Conservation (phyloP, 2,888 invertebrate species). For the Andricus quercusramuli region DNA sequence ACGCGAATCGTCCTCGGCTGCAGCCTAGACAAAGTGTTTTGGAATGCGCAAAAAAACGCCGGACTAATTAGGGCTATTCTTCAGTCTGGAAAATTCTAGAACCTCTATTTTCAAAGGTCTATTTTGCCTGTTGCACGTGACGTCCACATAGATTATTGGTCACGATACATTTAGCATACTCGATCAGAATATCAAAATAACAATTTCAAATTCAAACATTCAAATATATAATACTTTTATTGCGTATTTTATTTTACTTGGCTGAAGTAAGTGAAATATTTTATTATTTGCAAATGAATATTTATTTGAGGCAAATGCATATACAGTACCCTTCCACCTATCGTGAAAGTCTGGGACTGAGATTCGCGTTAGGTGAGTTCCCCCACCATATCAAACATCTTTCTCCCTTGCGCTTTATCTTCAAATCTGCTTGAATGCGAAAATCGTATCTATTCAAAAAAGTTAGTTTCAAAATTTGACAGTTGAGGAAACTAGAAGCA, state of each 20-base stretch:
- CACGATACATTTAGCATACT: constrained; percentile 58
- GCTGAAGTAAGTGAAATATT: too few species aligned
- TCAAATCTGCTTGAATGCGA: too few species aligned
- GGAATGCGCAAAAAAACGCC: constrained; percentile 45
- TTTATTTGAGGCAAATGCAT: too few species aligned
- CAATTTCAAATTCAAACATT: constrained; percentile 47
- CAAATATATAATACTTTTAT: constrained; percentile 6
- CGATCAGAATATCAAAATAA: constrained; percentile 46
- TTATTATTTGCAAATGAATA: too few species aligned
- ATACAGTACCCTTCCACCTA: too few species aligned
- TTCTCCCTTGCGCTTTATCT: too few species aligned
- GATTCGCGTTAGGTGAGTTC: too few species aligned
- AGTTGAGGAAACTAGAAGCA: too few species aligned
- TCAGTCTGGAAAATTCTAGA: constrained; percentile 15
- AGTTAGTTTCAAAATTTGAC: too few species aligned
- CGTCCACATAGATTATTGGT: constrained; percentile 25
- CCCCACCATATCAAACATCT: too few species aligned
- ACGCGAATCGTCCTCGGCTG: constrained; percentile 27
- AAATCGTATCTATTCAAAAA: too few species aligned
- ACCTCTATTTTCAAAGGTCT: background rate
- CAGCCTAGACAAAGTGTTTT: constrained; percentile 33
- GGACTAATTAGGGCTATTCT: constrained; percentile 45
- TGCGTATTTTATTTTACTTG: background rate
- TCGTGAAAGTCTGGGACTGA: too few species aligned
- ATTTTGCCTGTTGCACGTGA: constrained; percentile 9